Evolutionary conservation across 2,113 vertebrate genomes (phyloP).

Genomic region (Kryptolebias marmoratus): DNA sequence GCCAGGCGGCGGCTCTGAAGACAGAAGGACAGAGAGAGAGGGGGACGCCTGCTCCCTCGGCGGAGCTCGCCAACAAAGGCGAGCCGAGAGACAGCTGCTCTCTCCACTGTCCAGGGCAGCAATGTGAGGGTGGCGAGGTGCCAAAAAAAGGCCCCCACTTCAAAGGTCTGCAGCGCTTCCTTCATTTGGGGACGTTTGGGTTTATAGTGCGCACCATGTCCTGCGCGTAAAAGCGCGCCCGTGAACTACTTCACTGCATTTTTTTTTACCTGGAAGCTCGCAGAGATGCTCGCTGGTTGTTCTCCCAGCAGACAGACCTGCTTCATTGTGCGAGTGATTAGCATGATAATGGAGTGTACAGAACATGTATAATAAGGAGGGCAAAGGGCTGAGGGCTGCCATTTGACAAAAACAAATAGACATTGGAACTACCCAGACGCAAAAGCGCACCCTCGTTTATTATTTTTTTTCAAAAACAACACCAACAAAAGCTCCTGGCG

Average conservation of each 20-base stretch:
- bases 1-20: conserved; percentile 54
- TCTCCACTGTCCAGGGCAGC: conserved; percentile 33
- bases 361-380: conserved; percentile 45
- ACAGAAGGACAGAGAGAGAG: conserved; percentile 22
- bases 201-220: neutral
- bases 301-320: conserved; percentile 16
- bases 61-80: conserved; percentile 65
- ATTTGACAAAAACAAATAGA: conserved; percentile 44
- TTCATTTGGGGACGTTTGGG: conserved; percentile 36
- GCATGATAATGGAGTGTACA: conserved; percentile 59
- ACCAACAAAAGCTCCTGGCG: no score
- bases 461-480: neutral
- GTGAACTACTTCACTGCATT: neutral
- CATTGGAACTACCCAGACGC: conserved; percentile 7
- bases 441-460: neutral
- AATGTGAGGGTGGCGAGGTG: conserved; percentile 64
- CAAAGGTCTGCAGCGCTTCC: conserved; percentile 62
- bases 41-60: conserved; percentile 51
- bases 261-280: conserved; percentile 51
- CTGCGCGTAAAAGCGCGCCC: conserved; percentile 41
- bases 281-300: conserved; percentile 10
- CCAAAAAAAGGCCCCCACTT: conserved; percentile 62
- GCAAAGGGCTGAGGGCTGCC: conserved; percentile 24
- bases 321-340: conserved; percentile 50
- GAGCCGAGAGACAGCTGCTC: conserved; percentile 69